Evolutionary conservation across 2,797 vertebrate genomes (phyloP).

Genomic region (Leucoraja ocellata): DNA sequence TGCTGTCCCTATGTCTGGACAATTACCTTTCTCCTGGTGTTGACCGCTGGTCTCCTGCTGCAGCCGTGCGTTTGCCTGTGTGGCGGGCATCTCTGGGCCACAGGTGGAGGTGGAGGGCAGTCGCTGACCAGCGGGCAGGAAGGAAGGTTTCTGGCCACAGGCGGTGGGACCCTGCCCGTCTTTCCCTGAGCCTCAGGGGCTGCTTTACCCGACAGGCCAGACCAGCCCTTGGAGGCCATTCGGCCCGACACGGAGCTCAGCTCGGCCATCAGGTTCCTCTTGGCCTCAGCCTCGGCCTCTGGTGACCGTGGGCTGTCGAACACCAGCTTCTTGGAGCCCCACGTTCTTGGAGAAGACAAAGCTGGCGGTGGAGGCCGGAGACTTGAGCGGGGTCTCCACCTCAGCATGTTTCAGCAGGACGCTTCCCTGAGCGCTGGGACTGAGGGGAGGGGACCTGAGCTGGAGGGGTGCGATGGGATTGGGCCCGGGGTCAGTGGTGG

Average conservation of each 20-base stretch:
- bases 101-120: conserved; percentile 43
- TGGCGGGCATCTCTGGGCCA: conserved; percentile 43
- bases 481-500: conserved; percentile 44
- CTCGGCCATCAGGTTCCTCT: conserved; percentile 67
- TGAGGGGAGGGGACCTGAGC: neutral
- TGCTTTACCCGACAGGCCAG: neutral
- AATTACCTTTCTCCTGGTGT: neutral
- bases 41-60: neutral
- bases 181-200: conserved; percentile 49
- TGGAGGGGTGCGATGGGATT: conserved; percentile 52
- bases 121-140: conserved; percentile 36
- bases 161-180: conserved; percentile 74
- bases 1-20: too few relatives aligned
- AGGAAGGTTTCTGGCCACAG: conserved; percentile 80
- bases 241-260: conserved; percentile 63
- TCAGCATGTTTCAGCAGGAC: conserved; percentile 53
- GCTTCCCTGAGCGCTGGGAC: neutral
- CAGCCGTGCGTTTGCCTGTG: neutral
- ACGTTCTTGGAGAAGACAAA: conserved; percentile 83
- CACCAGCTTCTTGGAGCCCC: conserved; percentile 65
- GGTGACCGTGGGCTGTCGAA: conserved; percentile 61
- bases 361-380: conserved; percentile 77
- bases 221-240: conserved; percentile 40
- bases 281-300: conserved; percentile 59
- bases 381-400: conserved; percentile 53